Evolutionary conservation across 35 echinoderm and acorn worm species (phyloP).

Genomic region (Diadema setosum): DNA sequence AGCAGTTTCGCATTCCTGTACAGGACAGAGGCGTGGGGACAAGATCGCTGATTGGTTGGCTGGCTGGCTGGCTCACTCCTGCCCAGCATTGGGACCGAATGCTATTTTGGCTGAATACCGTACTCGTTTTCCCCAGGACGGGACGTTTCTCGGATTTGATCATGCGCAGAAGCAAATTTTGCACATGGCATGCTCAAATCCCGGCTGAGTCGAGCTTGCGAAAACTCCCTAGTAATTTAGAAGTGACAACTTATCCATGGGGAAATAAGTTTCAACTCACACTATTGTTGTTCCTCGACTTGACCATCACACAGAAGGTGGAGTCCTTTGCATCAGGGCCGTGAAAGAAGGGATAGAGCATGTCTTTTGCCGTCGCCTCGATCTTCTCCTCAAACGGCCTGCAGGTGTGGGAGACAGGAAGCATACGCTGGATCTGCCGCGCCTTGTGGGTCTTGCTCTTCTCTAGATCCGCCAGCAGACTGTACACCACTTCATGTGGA

Average conservation of each 20-base stretch:
- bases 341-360: conserved; percentile 73
- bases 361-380: conserved; percentile 34
- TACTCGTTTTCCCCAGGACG: too few species aligned
- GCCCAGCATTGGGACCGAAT: too few species aligned
- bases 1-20: too few species aligned
- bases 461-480: conserved; percentile 49
- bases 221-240: too few species aligned
- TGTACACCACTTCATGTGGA: conserved; percentile 61
- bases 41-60: too few species aligned
- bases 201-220: neutral
- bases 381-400: conserved; percentile 60
- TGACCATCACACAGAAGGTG: conserved; percentile 57
- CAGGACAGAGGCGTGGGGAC: too few species aligned
- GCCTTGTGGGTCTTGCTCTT: conserved; percentile 40
- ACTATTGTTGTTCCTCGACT: conserved; percentile 63
- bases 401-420: conserved; percentile 63
- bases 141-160: too few species aligned
- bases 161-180: too few species aligned
- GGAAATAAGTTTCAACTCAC: too few species aligned
- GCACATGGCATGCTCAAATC: neutral
- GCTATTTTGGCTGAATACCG: too few species aligned
- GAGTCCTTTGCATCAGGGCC: neutral
- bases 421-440: conserved; percentile 58
- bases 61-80: too few species aligned
- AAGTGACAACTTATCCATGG: neutral